These are phyloP conservation scores for Daphoenositta chrysoptera DNA, from an alignment of 2,113 vertebrate genomes.

Conservation along the genomic window DNA sequence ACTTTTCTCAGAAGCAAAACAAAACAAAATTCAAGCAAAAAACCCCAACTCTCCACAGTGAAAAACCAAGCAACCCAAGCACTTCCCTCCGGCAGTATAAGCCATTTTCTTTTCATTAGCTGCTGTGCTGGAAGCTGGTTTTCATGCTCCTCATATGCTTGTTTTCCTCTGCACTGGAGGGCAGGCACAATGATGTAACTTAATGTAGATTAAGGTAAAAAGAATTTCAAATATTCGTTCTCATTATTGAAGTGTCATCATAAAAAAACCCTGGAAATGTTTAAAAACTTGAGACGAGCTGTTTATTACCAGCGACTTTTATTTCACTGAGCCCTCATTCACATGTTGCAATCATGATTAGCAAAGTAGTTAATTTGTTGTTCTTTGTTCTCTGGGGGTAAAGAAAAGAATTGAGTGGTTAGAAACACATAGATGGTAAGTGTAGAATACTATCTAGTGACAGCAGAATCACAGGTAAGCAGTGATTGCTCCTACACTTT, in stretches of 20 bases:
- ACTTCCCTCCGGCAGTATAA: background rate
- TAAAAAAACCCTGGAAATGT: background rate
- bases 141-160: background rate
- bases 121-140: background rate
- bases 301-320: background rate
- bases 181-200: background rate
- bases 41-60: background rate
- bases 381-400: background rate
- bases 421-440: conserved; percentile 30
- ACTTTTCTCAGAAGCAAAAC: background rate
- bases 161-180: background rate
- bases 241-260: background rate
- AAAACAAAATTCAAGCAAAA: background rate
- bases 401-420: conserved; percentile 26
- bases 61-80: background rate
- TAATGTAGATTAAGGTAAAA: background rate
- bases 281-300: background rate
- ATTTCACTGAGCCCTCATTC: background rate
- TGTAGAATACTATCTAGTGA: conserved; percentile 37
- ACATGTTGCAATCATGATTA: background rate
- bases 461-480: background rate
- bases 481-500: background rate
- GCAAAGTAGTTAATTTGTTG: background rate
- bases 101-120: background rate
- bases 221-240: background rate